phyloP scores from a whole-genome alignment of 23 tunicate genomes.

The Trididemnum clinides region DNA sequence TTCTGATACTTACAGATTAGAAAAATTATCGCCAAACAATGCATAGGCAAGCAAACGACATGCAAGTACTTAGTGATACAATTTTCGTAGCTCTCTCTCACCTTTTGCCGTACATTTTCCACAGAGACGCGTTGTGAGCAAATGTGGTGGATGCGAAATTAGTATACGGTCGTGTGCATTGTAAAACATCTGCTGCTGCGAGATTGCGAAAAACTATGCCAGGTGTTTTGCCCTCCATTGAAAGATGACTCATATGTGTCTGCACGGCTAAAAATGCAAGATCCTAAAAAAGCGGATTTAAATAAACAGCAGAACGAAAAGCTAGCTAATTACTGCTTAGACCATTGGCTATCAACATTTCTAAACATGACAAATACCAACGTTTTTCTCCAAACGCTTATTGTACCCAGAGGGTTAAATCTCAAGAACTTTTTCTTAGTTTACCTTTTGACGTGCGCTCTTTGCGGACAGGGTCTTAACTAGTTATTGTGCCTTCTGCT shows the following conservation, averaged over 20 bases:
- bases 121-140: conserved; percentile 74
- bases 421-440: no score
- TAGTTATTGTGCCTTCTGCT: no score
- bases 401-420: no score
- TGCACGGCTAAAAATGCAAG: conserved; percentile 74
- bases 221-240: conserved; percentile 51
- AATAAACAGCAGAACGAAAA: no score
- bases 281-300: conserved; percentile 37
- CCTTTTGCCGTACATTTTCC: conserved; percentile 93
- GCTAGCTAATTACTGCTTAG: no score
- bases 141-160: conserved; percentile 49
- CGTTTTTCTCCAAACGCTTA: no score
- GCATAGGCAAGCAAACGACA: neutral
- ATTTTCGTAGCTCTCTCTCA: no score
- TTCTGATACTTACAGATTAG: no score
- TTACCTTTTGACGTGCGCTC: no score
- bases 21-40: neutral
- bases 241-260: conserved; percentile 45
- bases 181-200: conserved; percentile 68
- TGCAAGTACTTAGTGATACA: neutral
- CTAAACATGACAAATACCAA: no score
- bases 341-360: no score
- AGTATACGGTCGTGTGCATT: conserved; percentile 47
- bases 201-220: conserved; percentile 48
- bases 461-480: no score